Percentiles rank a stretch among this genome's conserved stretches.
Conservation (phyloP, 2,113 vertebrate genomes). For the Charadrius vociferus region DNA sequence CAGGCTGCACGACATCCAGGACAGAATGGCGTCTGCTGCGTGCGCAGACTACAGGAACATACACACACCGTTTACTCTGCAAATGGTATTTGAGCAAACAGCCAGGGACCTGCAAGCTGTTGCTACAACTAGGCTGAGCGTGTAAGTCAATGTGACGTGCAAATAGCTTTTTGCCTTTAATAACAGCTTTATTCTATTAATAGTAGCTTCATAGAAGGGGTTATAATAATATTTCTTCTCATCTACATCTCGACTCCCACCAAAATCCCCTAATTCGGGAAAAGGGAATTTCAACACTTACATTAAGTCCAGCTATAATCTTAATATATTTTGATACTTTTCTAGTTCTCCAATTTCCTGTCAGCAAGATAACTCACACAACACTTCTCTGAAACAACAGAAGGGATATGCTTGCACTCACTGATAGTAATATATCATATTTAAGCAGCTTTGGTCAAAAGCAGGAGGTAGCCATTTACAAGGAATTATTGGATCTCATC, state of each 20-base stretch:
- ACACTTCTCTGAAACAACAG: background rate
- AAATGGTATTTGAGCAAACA: background rate
- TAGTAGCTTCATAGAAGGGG: background rate
- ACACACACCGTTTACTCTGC: too few relatives aligned
- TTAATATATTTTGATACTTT: background rate
- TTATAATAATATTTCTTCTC: background rate
- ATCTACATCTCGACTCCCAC: background rate
- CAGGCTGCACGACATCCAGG: background rate
- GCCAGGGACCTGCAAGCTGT: background rate
- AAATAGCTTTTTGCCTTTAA: background rate
- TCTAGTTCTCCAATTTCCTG: background rate
- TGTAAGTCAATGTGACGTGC: accelerated
- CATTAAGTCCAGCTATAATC: background rate
- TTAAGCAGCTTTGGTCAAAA: background rate
- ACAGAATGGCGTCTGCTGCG: background rate
- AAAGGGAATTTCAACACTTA: background rate
- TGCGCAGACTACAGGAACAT: background rate
- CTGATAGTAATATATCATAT: background rate
- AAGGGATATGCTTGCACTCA: background rate
- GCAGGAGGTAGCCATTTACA: background rate
- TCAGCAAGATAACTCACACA: background rate
- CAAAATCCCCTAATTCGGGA: background rate
- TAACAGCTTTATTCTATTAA: background rate
- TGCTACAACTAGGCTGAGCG: background rate
- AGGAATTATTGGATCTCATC: background rate